These are phyloP conservation scores for Lochmaea capreae DNA, from an alignment of 2,888 invertebrate genomes.

Conservation along the genomic window DNA sequence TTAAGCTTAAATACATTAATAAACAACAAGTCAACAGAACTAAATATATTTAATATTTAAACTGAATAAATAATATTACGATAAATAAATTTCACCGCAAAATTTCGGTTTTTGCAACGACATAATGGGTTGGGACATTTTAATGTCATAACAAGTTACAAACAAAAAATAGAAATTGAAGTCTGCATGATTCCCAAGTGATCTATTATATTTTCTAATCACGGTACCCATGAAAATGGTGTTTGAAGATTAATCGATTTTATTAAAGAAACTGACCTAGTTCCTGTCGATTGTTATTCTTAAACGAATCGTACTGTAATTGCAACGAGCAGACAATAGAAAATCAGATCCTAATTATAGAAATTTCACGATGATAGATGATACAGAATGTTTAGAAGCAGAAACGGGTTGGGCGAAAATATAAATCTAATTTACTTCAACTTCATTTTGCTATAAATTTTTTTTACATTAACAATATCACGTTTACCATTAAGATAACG, in stretches of 20 bases:
- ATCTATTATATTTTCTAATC: constrained; percentile 27
- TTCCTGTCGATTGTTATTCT: constrained; percentile 29
- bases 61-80: too few relatives aligned
- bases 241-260: constrained; percentile 32
- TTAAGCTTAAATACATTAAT: too few relatives aligned
- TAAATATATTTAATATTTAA: too few relatives aligned
- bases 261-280: constrained; percentile 35
- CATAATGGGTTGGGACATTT: neutral
- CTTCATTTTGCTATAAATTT: neutral
- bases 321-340: constrained; percentile 30
- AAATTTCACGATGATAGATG: constrained; percentile 31
- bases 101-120: neutral
- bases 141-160: neutral
- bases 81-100: too few relatives aligned
- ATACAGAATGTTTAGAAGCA: constrained; percentile 7
- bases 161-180: constrained; percentile 1
- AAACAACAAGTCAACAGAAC: too few relatives aligned
- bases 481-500: neutral
- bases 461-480: neutral
- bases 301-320: constrained; percentile 31
- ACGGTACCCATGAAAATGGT: constrained; percentile 28
- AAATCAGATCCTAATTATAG: constrained; percentile 34
- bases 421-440: neutral
- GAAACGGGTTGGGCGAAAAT: constrained; percentile 13
- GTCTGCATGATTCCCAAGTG: constrained; percentile 18